Base-by-base conservation (phyloP, 2,797 vertebrate genomes). In the Ceyx erithaca region DNA sequence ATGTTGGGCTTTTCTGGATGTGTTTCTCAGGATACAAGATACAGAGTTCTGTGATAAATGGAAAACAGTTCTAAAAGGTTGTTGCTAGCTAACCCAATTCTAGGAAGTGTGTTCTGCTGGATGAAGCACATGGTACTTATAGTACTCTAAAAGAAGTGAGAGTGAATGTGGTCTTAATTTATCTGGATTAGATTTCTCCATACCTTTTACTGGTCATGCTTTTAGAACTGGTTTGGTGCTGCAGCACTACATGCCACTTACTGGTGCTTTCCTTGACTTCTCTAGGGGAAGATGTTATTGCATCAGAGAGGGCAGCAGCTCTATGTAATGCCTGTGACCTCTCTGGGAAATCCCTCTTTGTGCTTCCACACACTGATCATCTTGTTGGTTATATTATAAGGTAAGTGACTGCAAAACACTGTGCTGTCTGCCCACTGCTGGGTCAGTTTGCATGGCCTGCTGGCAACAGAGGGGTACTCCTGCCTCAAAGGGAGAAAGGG, bases 381-480 rank as follows among this genome's bases (percentile, higher is more conserved):
- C 97, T 99, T 14, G 99, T 99, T 92, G 99, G 99, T 59, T 99
- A 99, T 87, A 99, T 99, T 80, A 99, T 99, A 96, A 98, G 99
- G 99, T 99, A 92, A 87, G 89, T 80, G 48, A 61, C 18, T 45
- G 15, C 64, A 73, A 69, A 46, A 6, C 7, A 3, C 43, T 61
- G 28, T n/a, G 33, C n/a, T 79, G 14, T 58, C 68, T 85, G 59
- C 54, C 33, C 37, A 1, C 16, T 0, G 0, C 35, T 46, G 22
- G 30, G 6, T 13, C 13, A 2, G 31, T 55, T 73, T 28, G 15
- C 12, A 7, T 0, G 0, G 25, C 41, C 68, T 70, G 46, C 46
- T 75, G 73, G 26, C 51, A 59, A 19, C 35, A 31, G 15, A 2
- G 6, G 3, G 30, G 13, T 33, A 4, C 9, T 5, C 10, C 48